These are phyloP conservation scores for Aleiodes leptofemur DNA, from an alignment of 2,888 invertebrate genomes.

Conservation along the genomic window DNA sequence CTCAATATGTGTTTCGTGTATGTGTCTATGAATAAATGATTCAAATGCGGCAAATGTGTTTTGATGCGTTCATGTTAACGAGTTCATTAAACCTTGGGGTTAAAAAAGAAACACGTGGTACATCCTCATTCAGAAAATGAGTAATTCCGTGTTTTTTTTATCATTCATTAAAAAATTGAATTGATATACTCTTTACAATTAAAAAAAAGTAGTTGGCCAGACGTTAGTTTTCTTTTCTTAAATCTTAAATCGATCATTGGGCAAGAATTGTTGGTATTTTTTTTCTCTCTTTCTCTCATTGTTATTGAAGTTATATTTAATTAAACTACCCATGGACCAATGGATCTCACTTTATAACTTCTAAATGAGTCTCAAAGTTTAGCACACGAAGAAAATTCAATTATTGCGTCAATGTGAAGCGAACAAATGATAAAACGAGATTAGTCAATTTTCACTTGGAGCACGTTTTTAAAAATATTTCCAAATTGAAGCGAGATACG, in stretches of 20 bases:
- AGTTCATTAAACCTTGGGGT: constrained; percentile 8
- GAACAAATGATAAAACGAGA: no score
- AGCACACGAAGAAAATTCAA: neutral
- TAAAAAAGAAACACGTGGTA: constrained; percentile 28
- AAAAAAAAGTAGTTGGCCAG: constrained; percentile 32
- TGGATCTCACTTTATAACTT: neutral
- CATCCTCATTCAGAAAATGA: neutral
- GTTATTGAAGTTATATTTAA: neutral
- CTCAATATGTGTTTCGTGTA: constrained; percentile 10
- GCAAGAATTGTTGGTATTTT: constrained; percentile 15
- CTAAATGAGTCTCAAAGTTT: neutral
- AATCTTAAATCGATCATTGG: constrained; percentile 34
- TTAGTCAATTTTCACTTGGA: no score
- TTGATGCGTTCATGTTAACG: constrained; percentile 5
- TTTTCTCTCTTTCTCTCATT: neutral
- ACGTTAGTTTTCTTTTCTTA: constrained; percentile 29
- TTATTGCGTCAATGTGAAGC: neutral
- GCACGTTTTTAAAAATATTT: no score
- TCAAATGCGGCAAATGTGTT: constrained; percentile 16
- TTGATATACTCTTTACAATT: constrained; percentile 30
- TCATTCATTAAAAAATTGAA: constrained; percentile 28
- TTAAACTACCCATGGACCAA: constrained; percentile 11
- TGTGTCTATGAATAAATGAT: constrained; percentile 27
- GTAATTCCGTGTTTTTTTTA: neutral
- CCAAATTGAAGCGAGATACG: no score